Evolutionary conservation across 2,113 vertebrate genomes (phyloP), one percentile per base, ranked within the genome.

Genomic region (Rhinoptilus africanus): DNA sequence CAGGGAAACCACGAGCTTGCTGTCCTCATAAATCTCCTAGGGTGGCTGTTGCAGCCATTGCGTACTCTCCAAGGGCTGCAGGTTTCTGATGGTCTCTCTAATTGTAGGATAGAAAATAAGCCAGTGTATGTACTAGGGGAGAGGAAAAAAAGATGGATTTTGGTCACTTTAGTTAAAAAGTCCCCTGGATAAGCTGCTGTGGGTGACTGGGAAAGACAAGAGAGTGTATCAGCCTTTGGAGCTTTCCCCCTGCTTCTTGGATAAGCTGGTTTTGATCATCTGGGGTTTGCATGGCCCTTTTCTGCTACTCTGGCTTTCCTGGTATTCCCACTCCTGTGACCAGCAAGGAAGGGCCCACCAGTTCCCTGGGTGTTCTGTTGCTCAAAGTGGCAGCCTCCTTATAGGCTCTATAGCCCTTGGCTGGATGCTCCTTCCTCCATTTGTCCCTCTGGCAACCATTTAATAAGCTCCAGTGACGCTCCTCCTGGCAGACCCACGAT

Each of bases 1-100:
- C 93, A 92, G 84, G 89, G 94, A 93, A 96, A 96, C 94, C 87
- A 45, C 85, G 94, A 57, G 74, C 77, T 96, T 78, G 56, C 64
- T 87, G 89, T 60, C 69, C 71, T 88, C 91, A 22, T 96, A 94
- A 96, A 95, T 95, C 76, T 91, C 47, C 76, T 43, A 16, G 69
- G 26, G 73, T 78, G 68, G 68, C 60, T 93, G 56, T 68, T 89
- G 76, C 84, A 66, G 64, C 62, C 82, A 32, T 27, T 3, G 1
- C 2, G 1, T 35, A 28, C 30, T 92, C n/a, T 84, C 80, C 34
- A 5, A 54, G 47, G 78, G 59, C 63, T 84, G 73, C 51, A 74
- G 23, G 68, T 84, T 96, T 80, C 75, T 1, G 20, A 0, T 39
- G 72, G 81, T 32, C 56, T 75, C 71, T 74, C 68, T 22, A 56